A percentile compares a stretch with the other conserved stretches of the same genome.
These are phyloP conservation scores for Myotis vivesi DNA, from an alignment of 2,797 vertebrate genomes.

Conservation along the genomic window DNA sequence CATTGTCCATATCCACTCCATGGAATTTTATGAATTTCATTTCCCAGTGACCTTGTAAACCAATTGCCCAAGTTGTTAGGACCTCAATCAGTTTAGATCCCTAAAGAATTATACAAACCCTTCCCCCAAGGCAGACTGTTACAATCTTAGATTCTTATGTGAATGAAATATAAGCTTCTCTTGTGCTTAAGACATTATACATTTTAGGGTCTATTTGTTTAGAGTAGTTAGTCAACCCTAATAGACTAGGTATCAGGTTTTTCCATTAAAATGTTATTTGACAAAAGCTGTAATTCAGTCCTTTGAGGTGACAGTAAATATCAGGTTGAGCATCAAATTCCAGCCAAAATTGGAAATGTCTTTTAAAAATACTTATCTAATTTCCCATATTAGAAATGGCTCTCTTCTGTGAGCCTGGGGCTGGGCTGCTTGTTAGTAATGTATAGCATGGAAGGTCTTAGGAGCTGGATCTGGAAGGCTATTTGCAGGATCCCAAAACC, in stretches of 20 bases:
- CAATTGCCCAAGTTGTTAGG: not conserved
- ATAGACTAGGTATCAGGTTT: not conserved
- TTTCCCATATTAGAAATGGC: not conserved
- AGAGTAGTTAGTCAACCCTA: not conserved
- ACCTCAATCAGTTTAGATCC: not conserved
- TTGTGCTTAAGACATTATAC: not conserved
- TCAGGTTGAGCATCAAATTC: not conserved
- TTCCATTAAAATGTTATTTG: not conserved
- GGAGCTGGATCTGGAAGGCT: not conserved
- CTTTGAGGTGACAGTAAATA: not conserved
- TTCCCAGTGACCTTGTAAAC: not conserved
- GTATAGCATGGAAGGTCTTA: not conserved
- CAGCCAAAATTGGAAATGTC: not conserved
- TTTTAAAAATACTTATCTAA: not conserved
- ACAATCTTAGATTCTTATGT: not conserved
- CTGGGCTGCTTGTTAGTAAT: not conserved
- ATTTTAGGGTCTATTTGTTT: not conserved
- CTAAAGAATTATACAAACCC: not conserved
- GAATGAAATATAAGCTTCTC: not conserved
- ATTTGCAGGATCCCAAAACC: not conserved
- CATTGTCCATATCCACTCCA: not conserved
- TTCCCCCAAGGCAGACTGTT: not conserved
- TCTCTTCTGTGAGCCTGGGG: not conserved
- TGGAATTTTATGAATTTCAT: not conserved
- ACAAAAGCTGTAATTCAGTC: not conserved